phyloP scores from a whole-genome alignment of 2,113 vertebrate genomes.

The Cariama cristata region DNA sequence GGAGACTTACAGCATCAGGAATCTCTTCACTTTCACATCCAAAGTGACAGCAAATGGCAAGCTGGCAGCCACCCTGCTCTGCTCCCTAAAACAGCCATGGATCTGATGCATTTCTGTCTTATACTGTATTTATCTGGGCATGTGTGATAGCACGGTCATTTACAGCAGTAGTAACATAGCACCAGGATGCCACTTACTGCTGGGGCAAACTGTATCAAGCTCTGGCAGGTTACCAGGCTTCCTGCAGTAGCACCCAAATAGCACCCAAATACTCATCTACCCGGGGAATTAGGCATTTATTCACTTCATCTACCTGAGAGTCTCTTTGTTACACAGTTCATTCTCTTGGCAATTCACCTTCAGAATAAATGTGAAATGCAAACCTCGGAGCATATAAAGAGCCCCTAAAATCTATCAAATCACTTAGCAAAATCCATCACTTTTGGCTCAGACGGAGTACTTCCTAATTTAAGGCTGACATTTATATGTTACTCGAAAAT shows the following conservation, averaged over 20 bases:
- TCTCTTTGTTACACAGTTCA: neutral
- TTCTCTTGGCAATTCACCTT: neutral
- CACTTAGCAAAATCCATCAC: neutral
- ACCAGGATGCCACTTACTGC: neutral
- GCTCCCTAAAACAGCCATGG: neutral
- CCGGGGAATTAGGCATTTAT: neutral
- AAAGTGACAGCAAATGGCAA: neutral
- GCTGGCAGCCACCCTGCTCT: neutral
- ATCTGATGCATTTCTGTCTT: neutral
- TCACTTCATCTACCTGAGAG: neutral
- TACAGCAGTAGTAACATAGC: neutral
- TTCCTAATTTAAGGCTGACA: neutral
- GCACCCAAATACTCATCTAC: neutral
- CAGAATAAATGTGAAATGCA: constrained; percentile 1
- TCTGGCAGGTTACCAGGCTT: neutral
- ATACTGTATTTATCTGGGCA: neutral
- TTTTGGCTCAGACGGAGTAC: neutral
- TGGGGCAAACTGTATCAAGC: neutral
- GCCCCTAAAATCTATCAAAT: neutral
- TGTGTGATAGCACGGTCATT: neutral
- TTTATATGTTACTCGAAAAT: neutral
- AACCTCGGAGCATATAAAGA: neutral
- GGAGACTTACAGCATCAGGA: neutral
- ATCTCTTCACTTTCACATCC: neutral
- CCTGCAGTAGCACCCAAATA: neutral